Percentiles rank a stretch among this genome's conserved stretches.
These are phyloP conservation scores for Chiloscyllium punctatum DNA, from an alignment of 2,797 vertebrate species.

Conservation along the genomic window DNA sequence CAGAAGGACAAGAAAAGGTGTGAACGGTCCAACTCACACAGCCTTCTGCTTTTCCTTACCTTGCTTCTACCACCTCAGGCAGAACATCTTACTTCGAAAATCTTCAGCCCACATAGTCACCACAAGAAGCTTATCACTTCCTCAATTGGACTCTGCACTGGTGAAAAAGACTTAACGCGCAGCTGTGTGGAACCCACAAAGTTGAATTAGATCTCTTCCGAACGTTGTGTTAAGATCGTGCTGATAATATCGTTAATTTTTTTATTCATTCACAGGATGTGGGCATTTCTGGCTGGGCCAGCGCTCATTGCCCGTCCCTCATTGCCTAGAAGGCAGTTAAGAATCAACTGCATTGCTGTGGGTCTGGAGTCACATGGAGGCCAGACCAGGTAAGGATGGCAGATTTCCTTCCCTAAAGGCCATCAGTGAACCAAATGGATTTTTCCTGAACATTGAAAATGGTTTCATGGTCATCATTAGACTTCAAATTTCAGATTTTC, in stretches of 20 bases:
- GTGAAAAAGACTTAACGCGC: not conserved
- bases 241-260: not conserved
- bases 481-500: too few relatives aligned
- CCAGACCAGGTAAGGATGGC: too few relatives aligned
- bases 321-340: too few relatives aligned
- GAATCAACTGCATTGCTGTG: too few relatives aligned
- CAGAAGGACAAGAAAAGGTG: not conserved
- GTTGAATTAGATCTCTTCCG: not conserved
- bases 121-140: conserved; percentile 18
- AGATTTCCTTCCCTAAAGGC: too few relatives aligned
- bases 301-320: too few relatives aligned
- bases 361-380: too few relatives aligned
- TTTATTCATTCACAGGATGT: too few relatives aligned
- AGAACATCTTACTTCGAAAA: not conserved
- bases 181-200: conserved; percentile 6
- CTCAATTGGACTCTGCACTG: not conserved
- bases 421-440: too few relatives aligned
- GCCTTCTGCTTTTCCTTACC: not conserved
- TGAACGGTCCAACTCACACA: not conserved
- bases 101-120: conserved; percentile 15
- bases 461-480: too few relatives aligned
- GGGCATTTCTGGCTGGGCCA: too few relatives aligned
- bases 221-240: not conserved
- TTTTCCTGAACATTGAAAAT: too few relatives aligned
- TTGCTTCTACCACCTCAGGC: not conserved